These are phyloP conservation scores for Erebia epiphron DNA, from an alignment of 2,888 invertebrate species.

Conservation along the genomic window DNA sequence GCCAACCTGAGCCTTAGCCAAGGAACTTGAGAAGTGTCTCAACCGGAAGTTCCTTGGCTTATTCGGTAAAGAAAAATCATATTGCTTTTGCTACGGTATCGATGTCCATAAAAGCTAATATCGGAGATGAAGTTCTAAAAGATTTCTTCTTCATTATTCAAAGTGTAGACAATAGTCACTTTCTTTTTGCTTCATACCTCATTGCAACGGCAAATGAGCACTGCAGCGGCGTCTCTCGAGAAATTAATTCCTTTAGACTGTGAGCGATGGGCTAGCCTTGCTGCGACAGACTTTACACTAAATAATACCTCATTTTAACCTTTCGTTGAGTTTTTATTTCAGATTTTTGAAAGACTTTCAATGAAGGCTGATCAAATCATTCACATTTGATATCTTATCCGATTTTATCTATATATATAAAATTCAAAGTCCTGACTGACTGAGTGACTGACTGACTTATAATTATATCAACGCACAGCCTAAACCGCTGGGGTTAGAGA, in stretches of 20 bases:
- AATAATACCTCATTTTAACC: constrained; percentile 16
- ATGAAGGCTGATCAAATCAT: not conserved
- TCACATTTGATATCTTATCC: no score
- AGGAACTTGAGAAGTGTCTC: no score
- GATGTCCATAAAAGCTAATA: constrained; percentile 1
- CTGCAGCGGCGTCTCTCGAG: constrained; percentile 34
- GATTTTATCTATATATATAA: no score
- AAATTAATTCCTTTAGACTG: constrained; percentile 35
- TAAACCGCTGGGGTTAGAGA: no score
- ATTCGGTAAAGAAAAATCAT: not conserved
- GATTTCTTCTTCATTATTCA: not conserved
- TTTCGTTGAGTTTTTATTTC: constrained; percentile 11
- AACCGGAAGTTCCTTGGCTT: not conserved
- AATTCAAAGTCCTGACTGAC: no score
- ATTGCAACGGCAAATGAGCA: constrained; percentile 30
- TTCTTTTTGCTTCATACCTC: constrained; percentile 17
- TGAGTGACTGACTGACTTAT: no score
- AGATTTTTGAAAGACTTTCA: not conserved
- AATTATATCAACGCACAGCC: no score
- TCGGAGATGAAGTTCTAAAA: not conserved
- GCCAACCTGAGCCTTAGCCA: no score
- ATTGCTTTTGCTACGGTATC: not conserved
- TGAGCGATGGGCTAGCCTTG: constrained; percentile 22
- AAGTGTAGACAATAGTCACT: constrained; percentile 6
- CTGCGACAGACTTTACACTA: constrained; percentile 14